Conservation (phyloP, 2,113 vertebrate genomes). For the Alethe diademata region DNA sequence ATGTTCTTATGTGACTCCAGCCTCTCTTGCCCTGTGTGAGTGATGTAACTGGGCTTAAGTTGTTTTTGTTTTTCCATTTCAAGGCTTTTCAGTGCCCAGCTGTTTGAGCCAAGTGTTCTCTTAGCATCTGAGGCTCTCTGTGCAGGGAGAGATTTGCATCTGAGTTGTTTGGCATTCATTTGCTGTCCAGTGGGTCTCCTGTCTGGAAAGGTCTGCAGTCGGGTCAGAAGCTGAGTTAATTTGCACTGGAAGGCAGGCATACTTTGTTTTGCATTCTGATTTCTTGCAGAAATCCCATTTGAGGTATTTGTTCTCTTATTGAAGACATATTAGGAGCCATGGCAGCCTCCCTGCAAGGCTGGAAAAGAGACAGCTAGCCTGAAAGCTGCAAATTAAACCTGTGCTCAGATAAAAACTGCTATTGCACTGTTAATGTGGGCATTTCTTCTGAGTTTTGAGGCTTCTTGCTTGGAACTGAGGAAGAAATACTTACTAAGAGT, state of each 20-base stretch:
- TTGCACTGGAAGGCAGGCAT: not conserved
- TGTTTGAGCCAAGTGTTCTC: not conserved
- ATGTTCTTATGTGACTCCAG: not conserved
- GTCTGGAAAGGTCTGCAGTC: not conserved
- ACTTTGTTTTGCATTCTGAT: not conserved
- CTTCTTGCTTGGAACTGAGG: not conserved
- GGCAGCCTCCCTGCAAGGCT: not conserved
- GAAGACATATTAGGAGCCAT: not conserved
- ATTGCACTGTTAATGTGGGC: not conserved
- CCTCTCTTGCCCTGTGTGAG: not conserved
- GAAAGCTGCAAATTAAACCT: conserved; percentile 19
- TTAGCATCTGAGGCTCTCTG: not conserved
- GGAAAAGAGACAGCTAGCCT: not conserved
- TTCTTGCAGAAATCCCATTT: not conserved
- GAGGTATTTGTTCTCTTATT: conserved; percentile 9
- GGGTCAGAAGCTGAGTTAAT: conserved; percentile 33
- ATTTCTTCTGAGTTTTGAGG: not conserved
- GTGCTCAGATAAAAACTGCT: not conserved
- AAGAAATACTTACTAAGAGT: not conserved
- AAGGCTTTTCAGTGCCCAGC: not conserved
- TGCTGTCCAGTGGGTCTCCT: not conserved
- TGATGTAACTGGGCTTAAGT: not conserved
- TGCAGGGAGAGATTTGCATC: not conserved
- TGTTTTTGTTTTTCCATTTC: not conserved
- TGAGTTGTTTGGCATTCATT: not conserved